Conservation (phyloP, 2,113 vertebrate genomes). For the Nothobranchius furzeri region DNA sequence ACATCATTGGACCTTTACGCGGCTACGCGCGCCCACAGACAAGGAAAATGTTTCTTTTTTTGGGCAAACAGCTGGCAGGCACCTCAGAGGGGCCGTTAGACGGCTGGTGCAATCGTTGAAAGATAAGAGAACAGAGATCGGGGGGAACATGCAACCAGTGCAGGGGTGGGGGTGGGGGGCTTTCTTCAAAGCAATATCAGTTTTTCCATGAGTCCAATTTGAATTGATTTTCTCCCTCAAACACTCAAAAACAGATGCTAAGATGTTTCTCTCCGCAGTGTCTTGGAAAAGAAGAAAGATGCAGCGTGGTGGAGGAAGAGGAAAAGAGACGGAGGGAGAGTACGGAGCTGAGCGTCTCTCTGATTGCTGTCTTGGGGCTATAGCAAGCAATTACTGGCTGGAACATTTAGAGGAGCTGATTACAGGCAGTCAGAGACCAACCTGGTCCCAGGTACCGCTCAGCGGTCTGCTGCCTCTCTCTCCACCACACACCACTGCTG, state of each 20-base stretch:
- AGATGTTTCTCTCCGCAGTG: conserved; percentile 70
- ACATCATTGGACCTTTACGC: conserved; percentile 59
- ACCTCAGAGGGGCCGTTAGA: conserved; percentile 80
- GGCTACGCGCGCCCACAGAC: conserved; percentile 61
- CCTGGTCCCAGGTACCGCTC: conserved; percentile 62
- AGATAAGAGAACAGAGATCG: conserved; percentile 78
- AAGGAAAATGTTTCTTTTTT: conserved; percentile 69
- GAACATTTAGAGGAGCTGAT: conserved; percentile 84
- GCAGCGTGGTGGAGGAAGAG: conserved; percentile 6
- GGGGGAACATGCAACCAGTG: conserved; percentile 68
- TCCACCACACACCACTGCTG: conserved; percentile 1
- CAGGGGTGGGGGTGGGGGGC: conserved; percentile 32
- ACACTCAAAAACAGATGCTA: conserved; percentile 72
- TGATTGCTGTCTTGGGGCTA: conserved; percentile 89
- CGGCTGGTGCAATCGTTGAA: conserved; percentile 77
- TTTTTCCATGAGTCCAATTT: conserved; percentile 81
- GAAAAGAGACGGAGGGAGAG: conserved; percentile 41
- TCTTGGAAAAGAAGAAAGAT: conserved; percentile 52
- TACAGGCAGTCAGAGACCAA: conserved; percentile 75
- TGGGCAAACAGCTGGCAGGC: conserved; percentile 74
- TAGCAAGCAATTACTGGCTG: conserved; percentile 86
- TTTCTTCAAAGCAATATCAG: conserved; percentile 81
- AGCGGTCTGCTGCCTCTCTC: conserved; percentile 41
- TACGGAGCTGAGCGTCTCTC: conserved; percentile 77
- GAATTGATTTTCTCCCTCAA: conserved; percentile 68